These are phyloP conservation scores for Hydriomena furcata DNA, from an alignment of 2,888 invertebrate species.

Conservation along the genomic window DNA sequence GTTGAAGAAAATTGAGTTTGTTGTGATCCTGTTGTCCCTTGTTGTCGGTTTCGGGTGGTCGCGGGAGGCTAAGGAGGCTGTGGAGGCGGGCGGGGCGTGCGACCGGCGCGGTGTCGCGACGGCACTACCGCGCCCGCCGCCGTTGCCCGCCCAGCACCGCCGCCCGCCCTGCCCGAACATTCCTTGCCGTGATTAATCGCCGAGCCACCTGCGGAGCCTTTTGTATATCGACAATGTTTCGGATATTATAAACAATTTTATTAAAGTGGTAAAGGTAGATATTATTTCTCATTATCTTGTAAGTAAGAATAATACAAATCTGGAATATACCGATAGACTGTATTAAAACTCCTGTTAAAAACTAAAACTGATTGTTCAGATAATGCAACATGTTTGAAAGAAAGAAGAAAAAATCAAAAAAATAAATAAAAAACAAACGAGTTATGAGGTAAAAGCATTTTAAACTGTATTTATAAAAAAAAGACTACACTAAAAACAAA, in stretches of 20 bases:
- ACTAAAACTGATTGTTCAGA: too few relatives aligned
- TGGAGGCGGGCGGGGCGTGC: slow-evolving; percentile 63
- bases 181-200: slow-evolving; percentile 76
- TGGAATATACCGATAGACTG: too few relatives aligned
- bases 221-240: slow-evolving; percentile 63
- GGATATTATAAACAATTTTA: slow-evolving; percentile 60
- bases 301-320: too few relatives aligned
- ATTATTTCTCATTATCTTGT: slow-evolving; percentile 15
- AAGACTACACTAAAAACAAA: too few relatives aligned
- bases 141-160: slow-evolving; percentile 47
- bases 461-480: too few relatives aligned
- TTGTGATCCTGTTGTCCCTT: slow-evolving; percentile 38
- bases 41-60: slow-evolving; percentile 32
- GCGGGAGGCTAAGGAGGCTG: slow-evolving; percentile 39
- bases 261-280: slow-evolving; percentile 20
- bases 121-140: slow-evolving; percentile 73
- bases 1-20: slow-evolving; percentile 29
- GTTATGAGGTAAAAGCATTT: too few relatives aligned
- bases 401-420: too few relatives aligned
- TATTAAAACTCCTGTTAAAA: too few relatives aligned
- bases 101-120: slow-evolving; percentile 62
- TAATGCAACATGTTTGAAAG: too few relatives aligned
- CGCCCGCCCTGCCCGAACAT: slow-evolving; percentile 45
- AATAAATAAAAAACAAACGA: too few relatives aligned
- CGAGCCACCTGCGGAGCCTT: slow-evolving; percentile 81